Percentiles rank a stretch among this genome's conserved stretches.
These are phyloP conservation scores for Leptobrachium leishanense DNA, from an alignment of 2,113 vertebrate genomes.

Conservation along the genomic window DNA sequence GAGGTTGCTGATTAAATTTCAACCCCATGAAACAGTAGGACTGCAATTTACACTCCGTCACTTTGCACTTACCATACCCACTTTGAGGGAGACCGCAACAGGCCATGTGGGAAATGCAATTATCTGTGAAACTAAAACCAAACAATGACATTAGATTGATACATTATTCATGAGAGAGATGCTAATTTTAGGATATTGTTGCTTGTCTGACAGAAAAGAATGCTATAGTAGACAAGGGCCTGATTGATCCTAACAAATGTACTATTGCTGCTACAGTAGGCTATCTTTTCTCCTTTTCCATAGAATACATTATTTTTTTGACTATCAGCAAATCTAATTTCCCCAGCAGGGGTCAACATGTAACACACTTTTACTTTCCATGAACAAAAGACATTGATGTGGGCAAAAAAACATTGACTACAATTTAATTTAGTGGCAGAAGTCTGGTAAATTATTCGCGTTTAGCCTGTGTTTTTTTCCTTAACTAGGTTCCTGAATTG, in stretches of 20 bases:
- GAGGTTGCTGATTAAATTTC: constrained; percentile 4
- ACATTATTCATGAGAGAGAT: constrained; percentile 30
- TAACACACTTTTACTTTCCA: neutral
- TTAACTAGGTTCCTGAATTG: no score
- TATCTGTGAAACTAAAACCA: constrained; percentile 22
- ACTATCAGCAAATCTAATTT: neutral
- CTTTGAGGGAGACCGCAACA: constrained; percentile 43
- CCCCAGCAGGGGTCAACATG: neutral
- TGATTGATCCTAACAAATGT: neutral
- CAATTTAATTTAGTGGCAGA: no score
- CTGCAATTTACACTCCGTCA: neutral
- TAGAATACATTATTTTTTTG: neutral
- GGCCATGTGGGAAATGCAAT: constrained; percentile 41
- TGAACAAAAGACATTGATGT: no score
- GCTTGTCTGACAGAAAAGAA: neutral
- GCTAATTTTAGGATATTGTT: constrained; percentile 12
- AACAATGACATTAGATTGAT: constrained; percentile 22
- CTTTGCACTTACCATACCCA: constrained; percentile 19
- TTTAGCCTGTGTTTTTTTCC: no score
- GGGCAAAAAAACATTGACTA: no score
- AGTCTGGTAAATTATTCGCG: no score
- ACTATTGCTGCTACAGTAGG: neutral
- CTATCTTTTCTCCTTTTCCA: neutral
- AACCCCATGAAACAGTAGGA: neutral
- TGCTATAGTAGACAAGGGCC: neutral